Evolutionary conservation across 2,113 vertebrate genomes (phyloP).

Genomic region (Poeciliopsis occidentalis): DNA sequence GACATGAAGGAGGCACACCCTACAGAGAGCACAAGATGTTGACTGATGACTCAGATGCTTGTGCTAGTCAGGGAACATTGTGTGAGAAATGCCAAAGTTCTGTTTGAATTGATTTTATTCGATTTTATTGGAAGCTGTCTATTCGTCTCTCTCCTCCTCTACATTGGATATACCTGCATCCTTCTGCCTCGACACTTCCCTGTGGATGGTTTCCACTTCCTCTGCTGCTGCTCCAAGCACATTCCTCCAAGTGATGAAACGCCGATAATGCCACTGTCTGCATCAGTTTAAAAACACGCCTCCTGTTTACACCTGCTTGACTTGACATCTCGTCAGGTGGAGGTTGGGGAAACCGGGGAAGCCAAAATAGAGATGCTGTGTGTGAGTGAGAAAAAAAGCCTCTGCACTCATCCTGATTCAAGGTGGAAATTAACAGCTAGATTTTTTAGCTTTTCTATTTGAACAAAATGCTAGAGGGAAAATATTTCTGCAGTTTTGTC

Average conservation of each 20-base stretch:
- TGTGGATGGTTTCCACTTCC: constrained; percentile 15
- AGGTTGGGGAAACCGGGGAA: not conserved
- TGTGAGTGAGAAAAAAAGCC: not conserved
- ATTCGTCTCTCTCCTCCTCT: not conserved
- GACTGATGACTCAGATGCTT: constrained; percentile 48
- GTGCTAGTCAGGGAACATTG: constrained; percentile 19
- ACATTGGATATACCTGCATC: not conserved
- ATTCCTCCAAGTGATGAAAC: constrained; percentile 16
- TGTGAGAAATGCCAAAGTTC: constrained; percentile 16
- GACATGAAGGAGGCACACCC: constrained; percentile 26
- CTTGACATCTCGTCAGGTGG: constrained; percentile 11
- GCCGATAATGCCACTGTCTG: constrained; percentile 32
- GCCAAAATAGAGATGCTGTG: not conserved
- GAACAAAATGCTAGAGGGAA: not conserved
- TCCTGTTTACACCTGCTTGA: constrained; percentile 25
- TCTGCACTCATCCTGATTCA: not conserved
- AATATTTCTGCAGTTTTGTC: no score
- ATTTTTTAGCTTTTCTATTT: not conserved
- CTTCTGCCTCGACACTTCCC: not conserved
- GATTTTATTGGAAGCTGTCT: constrained; percentile 1
- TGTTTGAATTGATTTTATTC: no score
- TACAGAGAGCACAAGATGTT: constrained; percentile 25
- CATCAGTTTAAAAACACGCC: constrained; percentile 30
- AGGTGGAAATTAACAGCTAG: not conserved
- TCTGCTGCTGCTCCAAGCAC: constrained; percentile 18